A percentile compares a stretch with the other conserved stretches of the same genome.
These are phyloP conservation scores for Chaetodon trifascialis DNA, from an alignment of 2,113 vertebrate genomes.

Conservation along the genomic window DNA sequence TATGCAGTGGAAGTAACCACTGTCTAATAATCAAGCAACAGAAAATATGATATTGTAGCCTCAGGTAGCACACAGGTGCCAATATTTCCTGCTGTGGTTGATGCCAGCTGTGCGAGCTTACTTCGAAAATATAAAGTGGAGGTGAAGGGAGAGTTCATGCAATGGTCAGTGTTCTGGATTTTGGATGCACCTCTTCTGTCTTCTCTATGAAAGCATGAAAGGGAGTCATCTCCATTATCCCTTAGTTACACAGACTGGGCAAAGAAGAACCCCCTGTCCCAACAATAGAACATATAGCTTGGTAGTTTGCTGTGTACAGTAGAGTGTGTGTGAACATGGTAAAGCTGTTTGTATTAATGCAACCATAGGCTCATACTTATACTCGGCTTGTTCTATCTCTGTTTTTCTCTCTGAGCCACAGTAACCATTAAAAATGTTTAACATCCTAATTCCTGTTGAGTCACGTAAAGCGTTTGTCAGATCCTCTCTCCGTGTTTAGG, in stretches of 20 bases:
- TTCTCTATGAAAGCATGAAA: neutral
- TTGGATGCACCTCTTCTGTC: neutral
- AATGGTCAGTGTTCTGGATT: too few relatives aligned
- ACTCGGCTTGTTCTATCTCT: constrained; percentile 14
- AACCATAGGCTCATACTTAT: neutral
- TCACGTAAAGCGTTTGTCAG: constrained; percentile 73
- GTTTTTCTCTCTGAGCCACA: constrained; percentile 45
- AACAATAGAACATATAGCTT: neutral
- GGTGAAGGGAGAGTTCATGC: too few relatives aligned
- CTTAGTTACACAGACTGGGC: neutral
- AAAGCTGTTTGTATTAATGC: neutral
- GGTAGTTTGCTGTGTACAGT: neutral
- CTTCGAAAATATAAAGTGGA: neutral
- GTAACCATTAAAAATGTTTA: constrained; percentile 68
- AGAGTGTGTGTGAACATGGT: constrained; percentile 18
- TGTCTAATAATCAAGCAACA: neutral
- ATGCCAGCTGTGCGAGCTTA: neutral
- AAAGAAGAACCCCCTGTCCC: too few relatives aligned
- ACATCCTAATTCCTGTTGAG: constrained; percentile 73
- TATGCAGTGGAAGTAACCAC: neutral
- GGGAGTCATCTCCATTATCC: neutral
- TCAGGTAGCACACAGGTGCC: neutral
- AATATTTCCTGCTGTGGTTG: neutral
- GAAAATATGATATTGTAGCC: neutral
- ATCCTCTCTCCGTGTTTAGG: constrained; percentile 69